Evolutionary conservation across 2,113 vertebrate species (phyloP).

Genomic region (Oenanthe melanoleuca): DNA sequence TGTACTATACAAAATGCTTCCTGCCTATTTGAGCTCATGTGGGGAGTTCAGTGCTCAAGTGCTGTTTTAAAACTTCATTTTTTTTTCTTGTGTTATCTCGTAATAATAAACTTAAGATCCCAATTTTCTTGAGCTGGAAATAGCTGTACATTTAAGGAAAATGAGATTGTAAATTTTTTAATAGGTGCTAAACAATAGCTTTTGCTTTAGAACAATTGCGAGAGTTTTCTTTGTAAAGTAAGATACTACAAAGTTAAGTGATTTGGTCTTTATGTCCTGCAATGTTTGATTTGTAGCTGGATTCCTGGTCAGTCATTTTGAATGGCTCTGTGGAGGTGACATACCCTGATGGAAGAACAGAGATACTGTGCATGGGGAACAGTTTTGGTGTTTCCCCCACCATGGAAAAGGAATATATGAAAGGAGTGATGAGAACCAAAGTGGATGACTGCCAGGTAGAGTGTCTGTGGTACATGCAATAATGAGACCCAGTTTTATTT

Average conservation of each 20-base stretch:
- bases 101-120: not conserved
- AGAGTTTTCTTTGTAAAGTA: not conserved
- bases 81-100: not conserved
- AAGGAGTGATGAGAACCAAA: slow-evolving; percentile 98
- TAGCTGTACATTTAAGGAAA: not conserved
- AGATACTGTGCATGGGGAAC: slow-evolving; percentile 98
- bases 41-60: not conserved
- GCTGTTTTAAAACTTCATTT: not conserved
- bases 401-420: slow-evolving; percentile 98
- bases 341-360: slow-evolving; percentile 89
- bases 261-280: not conserved
- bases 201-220: not conserved
- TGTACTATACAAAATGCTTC: not conserved
- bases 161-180: not conserved
- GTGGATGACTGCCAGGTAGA: slow-evolving; percentile 98
- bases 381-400: slow-evolving; percentile 97
- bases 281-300: slow-evolving; percentile 80
- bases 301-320: slow-evolving; percentile 99
- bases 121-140: not conserved
- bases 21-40: not conserved
- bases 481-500: not conserved
- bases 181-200: not conserved
- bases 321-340: slow-evolving; percentile 98
- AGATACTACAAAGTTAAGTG: not conserved
- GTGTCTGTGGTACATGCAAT: not conserved